A percentile compares a stretch with the other conserved stretches of the same genome.
Evolutionary conservation across 2,113 vertebrate species (phyloP).

Genomic region (Zosterops borbonicus): DNA sequence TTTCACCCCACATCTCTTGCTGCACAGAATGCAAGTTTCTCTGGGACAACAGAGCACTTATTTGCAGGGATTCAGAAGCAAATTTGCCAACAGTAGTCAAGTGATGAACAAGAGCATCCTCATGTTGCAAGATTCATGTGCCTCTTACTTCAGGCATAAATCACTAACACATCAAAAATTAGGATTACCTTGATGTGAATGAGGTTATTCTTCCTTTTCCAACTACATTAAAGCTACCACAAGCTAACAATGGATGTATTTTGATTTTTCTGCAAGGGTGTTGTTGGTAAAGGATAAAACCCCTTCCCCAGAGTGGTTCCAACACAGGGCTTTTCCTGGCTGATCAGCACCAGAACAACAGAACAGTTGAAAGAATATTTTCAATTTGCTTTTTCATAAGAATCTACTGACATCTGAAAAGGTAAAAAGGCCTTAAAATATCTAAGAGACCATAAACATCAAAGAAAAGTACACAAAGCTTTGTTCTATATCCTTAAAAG

Average conservation of each 20-base stretch:
- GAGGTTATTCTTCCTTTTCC: background rate
- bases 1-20: background rate
- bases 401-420: background rate
- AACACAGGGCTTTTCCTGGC: background rate
- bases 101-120: accelerated
- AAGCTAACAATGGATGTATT: background rate
- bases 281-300: background rate
- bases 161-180: background rate
- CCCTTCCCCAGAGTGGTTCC: background rate
- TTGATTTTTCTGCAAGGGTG: background rate
- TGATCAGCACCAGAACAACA: background rate
- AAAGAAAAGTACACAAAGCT: background rate
- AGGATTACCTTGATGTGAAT: background rate
- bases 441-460: background rate
- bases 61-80: background rate
- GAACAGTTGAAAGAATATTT: background rate
- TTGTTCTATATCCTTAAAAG: background rate
- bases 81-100: background rate
- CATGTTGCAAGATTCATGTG: background rate
- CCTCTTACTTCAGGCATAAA: background rate
- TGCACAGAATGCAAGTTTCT: background rate
- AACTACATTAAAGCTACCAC: background rate
- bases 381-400: background rate
- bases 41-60: background rate
- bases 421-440: background rate